Evolutionary conservation across 2,797 vertebrate genomes (phyloP).

Genomic region (Channa striata): DNA sequence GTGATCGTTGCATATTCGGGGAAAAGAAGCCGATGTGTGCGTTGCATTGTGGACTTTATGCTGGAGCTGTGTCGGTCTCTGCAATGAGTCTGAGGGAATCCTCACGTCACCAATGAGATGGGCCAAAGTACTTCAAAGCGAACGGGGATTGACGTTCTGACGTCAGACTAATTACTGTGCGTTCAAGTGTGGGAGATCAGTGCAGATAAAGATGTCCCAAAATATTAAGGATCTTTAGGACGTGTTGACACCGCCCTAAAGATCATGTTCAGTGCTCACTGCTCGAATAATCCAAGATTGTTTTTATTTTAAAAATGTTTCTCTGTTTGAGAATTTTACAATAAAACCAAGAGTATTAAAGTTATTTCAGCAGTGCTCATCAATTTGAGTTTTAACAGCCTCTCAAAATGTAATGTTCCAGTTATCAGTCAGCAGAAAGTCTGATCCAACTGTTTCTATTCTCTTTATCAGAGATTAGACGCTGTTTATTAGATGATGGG

Average conservation of each 20-base stretch:
- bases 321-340: not conserved
- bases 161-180: no score
- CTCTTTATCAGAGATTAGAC: no score
- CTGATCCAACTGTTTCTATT: no score
- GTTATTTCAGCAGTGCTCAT: no score
- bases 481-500: no score
- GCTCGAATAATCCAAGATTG: not conserved
- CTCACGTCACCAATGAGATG: no score
- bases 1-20: no score
- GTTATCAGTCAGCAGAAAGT: no score
- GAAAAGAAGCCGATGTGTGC: not conserved
- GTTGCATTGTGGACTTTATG: no score
- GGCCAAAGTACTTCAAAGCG: not conserved
- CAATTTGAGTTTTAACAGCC: not conserved
- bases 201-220: not conserved
- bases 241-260: constrained; percentile 7
- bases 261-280: not conserved
- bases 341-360: constrained; percentile 7
- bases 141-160: not conserved
- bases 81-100: not conserved
- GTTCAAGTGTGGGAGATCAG: no score
- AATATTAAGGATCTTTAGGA: not conserved
- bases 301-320: not conserved
- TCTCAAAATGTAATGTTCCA: no score
- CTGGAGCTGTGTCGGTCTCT: not conserved